These are phyloP conservation scores for Strigamia transsilvanica DNA, from an alignment of 2,888 invertebrate species.

Conservation along the genomic window DNA sequence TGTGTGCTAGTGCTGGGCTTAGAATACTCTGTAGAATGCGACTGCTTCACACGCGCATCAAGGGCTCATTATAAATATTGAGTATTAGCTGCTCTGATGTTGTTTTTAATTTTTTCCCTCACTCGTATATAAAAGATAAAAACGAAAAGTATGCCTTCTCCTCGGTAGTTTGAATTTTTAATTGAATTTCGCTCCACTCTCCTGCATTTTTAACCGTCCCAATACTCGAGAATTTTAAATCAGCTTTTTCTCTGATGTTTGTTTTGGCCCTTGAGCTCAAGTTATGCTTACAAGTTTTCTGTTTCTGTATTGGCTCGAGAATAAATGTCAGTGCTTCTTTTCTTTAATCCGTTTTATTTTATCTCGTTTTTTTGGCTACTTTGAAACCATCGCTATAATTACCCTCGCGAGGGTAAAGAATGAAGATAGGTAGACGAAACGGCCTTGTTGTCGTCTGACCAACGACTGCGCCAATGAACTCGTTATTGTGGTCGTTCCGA, in stretches of 20 bases:
- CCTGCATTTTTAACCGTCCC: background rate
- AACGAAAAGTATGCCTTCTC: background rate
- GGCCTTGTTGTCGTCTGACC: slow-evolving; percentile 25
- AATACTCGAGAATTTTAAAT: slow-evolving; percentile 1
- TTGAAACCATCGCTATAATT: background rate
- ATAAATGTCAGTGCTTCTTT: too few species aligned
- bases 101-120: too few species aligned
- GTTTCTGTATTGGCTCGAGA: too few species aligned
- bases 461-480: slow-evolving; percentile 11
- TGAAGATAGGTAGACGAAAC: background rate
- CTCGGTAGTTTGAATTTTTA: background rate
- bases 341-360: too few species aligned
- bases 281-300: background rate
- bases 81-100: too few species aligned
- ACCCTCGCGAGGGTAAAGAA: background rate
- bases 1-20: too few species aligned
- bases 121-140: too few species aligned
- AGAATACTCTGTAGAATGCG: too few species aligned
- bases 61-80: too few species aligned
- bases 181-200: background rate
- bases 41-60: too few species aligned
- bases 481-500: slow-evolving; percentile 26
- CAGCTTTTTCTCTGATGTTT: background rate
- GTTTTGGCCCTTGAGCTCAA: background rate
- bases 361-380: background rate